Base-by-base conservation (phyloP, 2,113 vertebrate genomes). In the Hippocampus abdominalis region DNA sequence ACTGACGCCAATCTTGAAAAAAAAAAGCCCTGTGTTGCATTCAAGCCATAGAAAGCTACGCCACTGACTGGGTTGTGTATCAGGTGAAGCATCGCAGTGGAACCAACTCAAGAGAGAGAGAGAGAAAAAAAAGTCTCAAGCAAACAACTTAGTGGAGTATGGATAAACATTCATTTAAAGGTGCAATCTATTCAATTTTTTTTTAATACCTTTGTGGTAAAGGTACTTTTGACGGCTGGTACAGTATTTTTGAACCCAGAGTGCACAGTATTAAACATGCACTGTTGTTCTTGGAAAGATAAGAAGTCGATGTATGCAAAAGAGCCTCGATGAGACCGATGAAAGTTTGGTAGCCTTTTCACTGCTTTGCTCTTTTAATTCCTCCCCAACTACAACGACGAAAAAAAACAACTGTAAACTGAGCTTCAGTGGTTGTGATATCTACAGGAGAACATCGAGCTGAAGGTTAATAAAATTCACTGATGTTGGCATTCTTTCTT, bases 391-490 rank as follows among this genome's bases (percentile, higher is more conserved):
- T 18, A 49, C 6, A 49, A 20, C 4, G 20, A 42, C 11, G 11
- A 42, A 81, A 82, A 78, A 90, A 76, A 84, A 61, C 79, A 89
- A 88, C 75, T 89, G 84, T 91, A 85, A 84, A 73, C 80, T 82
- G 86, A 87, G 81, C 86, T 76, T 40, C 70, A 73, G 78, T 86
- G 82, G 76, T 82, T 89, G 80, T 91, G 84, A 79, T 86, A 75
- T 70, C 62, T 72, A 76, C 73, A 83, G 78, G 82, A 89, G 76
- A 87, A 84, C 65, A 74, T 82, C 82, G 85, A 90, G 81, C 83
- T 90, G 84, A 89, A 87, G 86, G 88, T 81, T 84, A 93, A 92
- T 92, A 93, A 93, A 91, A 88, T 88, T 91, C 87, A 92, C 90
- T 85, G 86, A 91, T 92, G 88, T 91, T 92, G 87, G 84, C 73